Percentiles rank a stretch among this genome's conserved stretches.
These are phyloP conservation scores for Clarias pachynema DNA, from an alignment of 2,797 vertebrate species.

Conservation along the genomic window DNA sequence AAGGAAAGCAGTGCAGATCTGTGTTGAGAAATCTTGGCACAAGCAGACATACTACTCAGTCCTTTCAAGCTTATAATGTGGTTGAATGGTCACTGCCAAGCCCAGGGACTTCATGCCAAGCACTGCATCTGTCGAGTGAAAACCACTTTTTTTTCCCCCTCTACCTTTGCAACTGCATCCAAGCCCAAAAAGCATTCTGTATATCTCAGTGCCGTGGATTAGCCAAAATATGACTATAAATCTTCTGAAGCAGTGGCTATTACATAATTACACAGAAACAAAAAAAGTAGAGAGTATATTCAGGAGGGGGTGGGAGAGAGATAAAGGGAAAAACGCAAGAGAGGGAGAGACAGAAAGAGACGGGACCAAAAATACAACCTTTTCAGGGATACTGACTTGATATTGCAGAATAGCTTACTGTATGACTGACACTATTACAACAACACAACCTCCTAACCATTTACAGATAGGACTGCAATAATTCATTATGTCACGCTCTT, in stretches of 20 bases:
- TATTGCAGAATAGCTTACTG: slow-evolving; percentile 57
- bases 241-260: slow-evolving; percentile 21
- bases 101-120: slow-evolving; percentile 74
- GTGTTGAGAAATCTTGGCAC: slow-evolving; percentile 66
- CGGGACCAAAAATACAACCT: not conserved
- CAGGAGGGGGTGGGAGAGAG: no score
- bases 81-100: slow-evolving; percentile 75
- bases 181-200: slow-evolving; percentile 72
- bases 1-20: slow-evolving; percentile 42
- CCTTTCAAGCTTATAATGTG: slow-evolving; percentile 70
- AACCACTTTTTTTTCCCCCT: slow-evolving; percentile 76
- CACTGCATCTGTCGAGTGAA: slow-evolving; percentile 80
- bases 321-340: not conserved
- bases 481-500: slow-evolving; percentile 76
- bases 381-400: slow-evolving; percentile 43
- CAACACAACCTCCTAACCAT: slow-evolving; percentile 70
- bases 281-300: not conserved
- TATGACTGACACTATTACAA: slow-evolving; percentile 63
- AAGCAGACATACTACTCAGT: slow-evolving; percentile 61
- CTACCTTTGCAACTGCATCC: slow-evolving; percentile 71
- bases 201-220: slow-evolving; percentile 66
- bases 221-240: slow-evolving; percentile 61
- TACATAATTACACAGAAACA: slow-evolving; percentile 13
- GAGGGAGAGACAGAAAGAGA: not conserved
- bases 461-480: slow-evolving; percentile 73